Evolutionary conservation across 1,140 invertebrate genomes (phyloP).

Genomic region (Drosophila navojoa): DNA sequence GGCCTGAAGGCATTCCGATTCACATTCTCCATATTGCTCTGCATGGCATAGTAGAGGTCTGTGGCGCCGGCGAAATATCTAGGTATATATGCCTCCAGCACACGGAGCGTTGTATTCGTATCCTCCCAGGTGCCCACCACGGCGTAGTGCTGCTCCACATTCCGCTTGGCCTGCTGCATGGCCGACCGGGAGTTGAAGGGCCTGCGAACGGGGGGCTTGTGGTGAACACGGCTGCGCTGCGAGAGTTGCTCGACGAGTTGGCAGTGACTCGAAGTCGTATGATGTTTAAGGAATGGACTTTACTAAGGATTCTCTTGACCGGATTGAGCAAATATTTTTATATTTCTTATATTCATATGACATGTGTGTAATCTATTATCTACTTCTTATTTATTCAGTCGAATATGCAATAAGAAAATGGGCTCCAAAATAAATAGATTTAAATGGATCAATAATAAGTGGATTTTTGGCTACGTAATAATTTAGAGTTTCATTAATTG

Average conservation of each 20-base stretch:
- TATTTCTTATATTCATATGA: too few species aligned
- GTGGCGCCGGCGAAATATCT: conserved; percentile 91
- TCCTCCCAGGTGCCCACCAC: conserved; percentile 96
- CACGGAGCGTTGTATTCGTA: conserved; percentile 91
- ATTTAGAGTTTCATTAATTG: too few species aligned
- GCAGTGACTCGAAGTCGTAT: neutral
- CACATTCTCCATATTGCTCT: conserved; percentile 88
- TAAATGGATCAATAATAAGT: too few species aligned
- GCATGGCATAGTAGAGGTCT: conserved; percentile 85
- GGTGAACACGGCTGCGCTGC: neutral
- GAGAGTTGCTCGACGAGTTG: conserved; percentile 28
- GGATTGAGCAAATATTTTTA: too few species aligned
- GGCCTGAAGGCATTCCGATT: conserved; percentile 91
- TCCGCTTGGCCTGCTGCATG: conserved; percentile 91
- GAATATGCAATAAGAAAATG: too few species aligned
- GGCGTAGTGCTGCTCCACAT: conserved; percentile 92
- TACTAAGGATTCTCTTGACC: too few species aligned
- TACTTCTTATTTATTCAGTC: too few species aligned
- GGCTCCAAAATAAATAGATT: too few species aligned
- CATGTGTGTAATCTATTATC: too few species aligned
- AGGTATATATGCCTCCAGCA: conserved; percentile 93
- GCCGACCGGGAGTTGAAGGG: conserved; percentile 93
- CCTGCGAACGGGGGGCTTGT: conserved; percentile 84
- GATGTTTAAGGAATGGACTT: too few species aligned
- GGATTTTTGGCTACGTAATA: too few species aligned